Conservation (phyloP, 2,888 invertebrate species). For the Girardia tigrina region DNA sequence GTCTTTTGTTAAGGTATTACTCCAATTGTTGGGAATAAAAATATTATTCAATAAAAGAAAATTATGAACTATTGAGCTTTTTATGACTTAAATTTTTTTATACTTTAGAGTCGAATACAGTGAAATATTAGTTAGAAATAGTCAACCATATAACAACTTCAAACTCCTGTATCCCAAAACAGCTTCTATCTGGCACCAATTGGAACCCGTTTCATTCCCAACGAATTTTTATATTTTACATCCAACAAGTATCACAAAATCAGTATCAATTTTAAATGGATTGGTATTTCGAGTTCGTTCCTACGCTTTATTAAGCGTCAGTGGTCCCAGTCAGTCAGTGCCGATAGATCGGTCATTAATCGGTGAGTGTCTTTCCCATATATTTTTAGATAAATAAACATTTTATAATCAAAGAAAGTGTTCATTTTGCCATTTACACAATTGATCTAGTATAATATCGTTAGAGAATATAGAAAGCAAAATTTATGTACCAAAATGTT, state of each 20-base stretch:
- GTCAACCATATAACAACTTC: neutral
- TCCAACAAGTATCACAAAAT: neutral
- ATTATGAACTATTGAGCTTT: too few species aligned
- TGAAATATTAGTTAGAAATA: neutral
- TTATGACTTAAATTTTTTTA: too few species aligned
- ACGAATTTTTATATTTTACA: neutral
- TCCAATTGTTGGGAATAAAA: too few species aligned
- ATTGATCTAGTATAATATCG: too few species aligned
- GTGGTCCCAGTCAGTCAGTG: neutral
- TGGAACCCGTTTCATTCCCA: neutral
- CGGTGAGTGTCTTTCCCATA: too few species aligned
- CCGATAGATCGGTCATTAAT: neutral
- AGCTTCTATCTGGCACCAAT: slow-evolving; percentile 16
- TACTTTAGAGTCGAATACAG: neutral
- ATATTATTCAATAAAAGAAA: too few species aligned
- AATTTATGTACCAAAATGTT: too few species aligned
- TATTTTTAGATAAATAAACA: too few species aligned
- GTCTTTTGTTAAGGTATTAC: too few species aligned
- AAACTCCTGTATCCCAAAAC: neutral
- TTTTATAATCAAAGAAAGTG: too few species aligned
- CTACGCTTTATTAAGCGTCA: slow-evolving; percentile 10
- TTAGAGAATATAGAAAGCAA: too few species aligned
- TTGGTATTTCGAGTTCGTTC: slow-evolving; percentile 18
- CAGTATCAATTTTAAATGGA: neutral
- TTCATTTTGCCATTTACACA: too few species aligned